A percentile compares a stretch with the other conserved stretches of the same genome.
These are phyloP conservation scores for Drosophila tsacasi DNA, from an alignment of 1,140 invertebrate species.

Conservation along the genomic window DNA sequence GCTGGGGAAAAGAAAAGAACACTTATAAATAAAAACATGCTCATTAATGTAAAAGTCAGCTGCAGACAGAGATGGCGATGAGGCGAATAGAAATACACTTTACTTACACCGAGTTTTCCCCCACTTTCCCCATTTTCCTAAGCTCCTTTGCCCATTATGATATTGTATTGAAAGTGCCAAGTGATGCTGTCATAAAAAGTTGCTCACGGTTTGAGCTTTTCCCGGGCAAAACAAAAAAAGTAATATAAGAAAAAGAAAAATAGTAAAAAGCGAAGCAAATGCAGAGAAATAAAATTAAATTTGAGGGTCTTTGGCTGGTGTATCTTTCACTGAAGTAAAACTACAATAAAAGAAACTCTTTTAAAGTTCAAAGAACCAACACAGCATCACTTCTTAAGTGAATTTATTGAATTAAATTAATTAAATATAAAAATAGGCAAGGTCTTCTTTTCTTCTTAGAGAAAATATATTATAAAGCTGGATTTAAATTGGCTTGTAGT, in stretches of 20 bases:
- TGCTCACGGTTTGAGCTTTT: constrained; percentile 41
- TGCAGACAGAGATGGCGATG: constrained; percentile 23
- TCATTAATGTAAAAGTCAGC: constrained; percentile 80
- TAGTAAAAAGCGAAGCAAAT: neutral
- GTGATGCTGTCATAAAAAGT: constrained; percentile 59
- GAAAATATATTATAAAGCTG: no score
- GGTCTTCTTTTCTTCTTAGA: no score
- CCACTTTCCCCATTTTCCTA: constrained; percentile 8
- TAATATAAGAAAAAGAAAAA: neutral
- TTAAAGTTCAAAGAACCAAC: neutral
- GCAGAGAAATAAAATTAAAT: constrained; percentile 23
- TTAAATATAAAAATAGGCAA: neutral
- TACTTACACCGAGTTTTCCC: constrained; percentile 30
- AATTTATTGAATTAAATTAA: neutral
- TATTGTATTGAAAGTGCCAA: constrained; percentile 77
- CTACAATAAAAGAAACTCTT: neutral
- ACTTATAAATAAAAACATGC: constrained; percentile 83
- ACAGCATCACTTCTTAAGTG: neutral
- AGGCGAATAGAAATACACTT: constrained; percentile 65
- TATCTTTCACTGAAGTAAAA: neutral
- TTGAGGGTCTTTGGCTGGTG: constrained; percentile 1
- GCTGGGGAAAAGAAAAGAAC: constrained; percentile 44
- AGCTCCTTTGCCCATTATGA: constrained; percentile 65
- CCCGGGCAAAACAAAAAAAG: constrained; percentile 13
- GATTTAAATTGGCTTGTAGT: no score